A percentile compares a stretch with the other conserved stretches of the same genome.
phyloP scores from a whole-genome alignment of 1,140 invertebrate species.

The Leptopilina clavipes region DNA sequence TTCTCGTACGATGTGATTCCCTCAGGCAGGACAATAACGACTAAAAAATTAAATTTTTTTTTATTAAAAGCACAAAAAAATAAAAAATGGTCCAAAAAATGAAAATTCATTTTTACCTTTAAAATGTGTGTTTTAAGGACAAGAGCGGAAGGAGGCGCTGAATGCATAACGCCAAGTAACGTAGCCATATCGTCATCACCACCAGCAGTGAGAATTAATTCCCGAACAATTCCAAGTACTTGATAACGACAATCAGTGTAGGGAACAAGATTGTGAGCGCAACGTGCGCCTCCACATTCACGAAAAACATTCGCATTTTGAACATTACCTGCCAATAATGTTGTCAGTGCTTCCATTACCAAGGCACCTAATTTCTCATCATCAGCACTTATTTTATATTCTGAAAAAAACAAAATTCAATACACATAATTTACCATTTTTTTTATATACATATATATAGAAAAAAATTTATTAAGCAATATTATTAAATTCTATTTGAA shows the following conservation, averaged over 20 bases:
- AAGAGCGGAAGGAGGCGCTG: conserved; percentile 85
- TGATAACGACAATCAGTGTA: conserved; percentile 88
- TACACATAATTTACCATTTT: conserved; percentile 18
- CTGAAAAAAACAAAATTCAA: conserved; percentile 54
- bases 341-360: conserved; percentile 90
- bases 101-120: conserved; percentile 82
- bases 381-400: conserved; percentile 77
- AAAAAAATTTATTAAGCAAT: no score
- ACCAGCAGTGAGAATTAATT: conserved; percentile 91
- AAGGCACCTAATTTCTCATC: conserved; percentile 88
- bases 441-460: no score
- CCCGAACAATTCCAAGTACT: conserved; percentile 87
- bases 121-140: conserved; percentile 93
- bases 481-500: no score
- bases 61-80: no score
- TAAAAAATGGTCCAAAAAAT: no score
- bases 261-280: conserved; percentile 92
- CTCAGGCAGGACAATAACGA: conserved; percentile 89
- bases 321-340: conserved; percentile 85
- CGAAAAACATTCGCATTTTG: conserved; percentile 94
- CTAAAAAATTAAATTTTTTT: conserved; percentile 67
- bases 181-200: conserved; percentile 97
- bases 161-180: conserved; percentile 92
- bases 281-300: conserved; percentile 93
- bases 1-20: conserved; percentile 96